Conservation (phyloP, 64 coral and sea anemone genomes). For the Astreopora myriophthalma region DNA sequence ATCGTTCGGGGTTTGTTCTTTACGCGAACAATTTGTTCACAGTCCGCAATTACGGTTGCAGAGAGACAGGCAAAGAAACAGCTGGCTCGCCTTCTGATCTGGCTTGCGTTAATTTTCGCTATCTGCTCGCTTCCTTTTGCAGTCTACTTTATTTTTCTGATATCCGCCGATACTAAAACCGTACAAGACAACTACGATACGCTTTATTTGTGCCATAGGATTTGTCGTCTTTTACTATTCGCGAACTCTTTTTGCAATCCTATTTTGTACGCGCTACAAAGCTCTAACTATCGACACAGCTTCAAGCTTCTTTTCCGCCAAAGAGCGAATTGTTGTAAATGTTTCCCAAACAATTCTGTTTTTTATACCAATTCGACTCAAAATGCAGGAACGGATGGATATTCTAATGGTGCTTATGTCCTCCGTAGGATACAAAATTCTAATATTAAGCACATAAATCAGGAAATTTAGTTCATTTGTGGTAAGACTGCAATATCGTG, state of each 20-base stretch:
- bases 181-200: not conserved
- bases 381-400: not conserved
- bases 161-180: not conserved
- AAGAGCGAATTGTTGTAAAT: not conserved
- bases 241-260: constrained; percentile 40
- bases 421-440: not conserved
- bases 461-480: not conserved
- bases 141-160: not conserved
- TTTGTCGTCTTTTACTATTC: constrained; percentile 25
- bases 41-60: not conserved
- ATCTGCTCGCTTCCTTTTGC: constrained; percentile 38
- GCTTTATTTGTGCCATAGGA: not conserved
- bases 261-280: constrained; percentile 37
- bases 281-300: constrained; percentile 2
- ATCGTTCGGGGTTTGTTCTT: constrained; percentile 55
- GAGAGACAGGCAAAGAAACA: constrained; percentile 27
- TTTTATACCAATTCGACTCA: not conserved
- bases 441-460: not conserved
- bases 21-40: constrained; percentile 35
- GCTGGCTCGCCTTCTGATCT: constrained; percentile 34
- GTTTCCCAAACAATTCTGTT: not conserved
- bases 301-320: not conserved
- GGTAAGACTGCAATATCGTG: too few relatives aligned
- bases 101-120: constrained; percentile 8
- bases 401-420: not conserved